Conservation (phyloP, 2,797 vertebrate species). For the Spinibarbus caldwelli region DNA sequence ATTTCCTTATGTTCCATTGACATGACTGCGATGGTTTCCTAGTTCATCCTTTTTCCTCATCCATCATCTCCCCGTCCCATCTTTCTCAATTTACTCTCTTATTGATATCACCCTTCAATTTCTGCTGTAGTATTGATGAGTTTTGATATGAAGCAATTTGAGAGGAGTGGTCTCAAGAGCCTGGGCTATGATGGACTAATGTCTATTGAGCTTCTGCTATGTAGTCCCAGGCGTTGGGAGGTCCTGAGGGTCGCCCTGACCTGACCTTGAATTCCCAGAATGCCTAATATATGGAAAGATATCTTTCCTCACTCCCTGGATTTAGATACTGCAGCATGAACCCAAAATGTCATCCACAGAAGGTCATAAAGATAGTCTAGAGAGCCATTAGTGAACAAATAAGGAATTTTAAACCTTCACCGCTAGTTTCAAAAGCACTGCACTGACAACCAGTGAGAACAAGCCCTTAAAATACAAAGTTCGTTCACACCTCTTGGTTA, state of each 20-base stretch:
- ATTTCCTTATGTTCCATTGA: constrained; percentile 3
- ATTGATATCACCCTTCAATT: constrained; percentile 18
- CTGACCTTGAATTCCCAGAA: constrained; percentile 56
- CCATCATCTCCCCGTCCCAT: constrained; percentile 1
- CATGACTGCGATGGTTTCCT: neutral
- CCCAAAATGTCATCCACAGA: constrained; percentile 32
- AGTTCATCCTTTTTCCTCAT: constrained; percentile 6
- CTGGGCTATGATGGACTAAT: constrained; percentile 13
- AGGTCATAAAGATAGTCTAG: constrained; percentile 22
- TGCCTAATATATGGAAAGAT: constrained; percentile 36
- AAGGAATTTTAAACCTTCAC: constrained; percentile 25
- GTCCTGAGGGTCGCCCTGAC: constrained; percentile 7
- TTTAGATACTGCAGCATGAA: constrained; percentile 24
- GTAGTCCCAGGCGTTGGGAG: neutral
- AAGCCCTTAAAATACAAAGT: constrained; percentile 33
- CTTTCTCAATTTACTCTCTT: neutral
- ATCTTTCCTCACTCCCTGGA: constrained; percentile 31
- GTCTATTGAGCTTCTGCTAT: constrained; percentile 15
- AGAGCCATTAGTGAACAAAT: constrained; percentile 40
- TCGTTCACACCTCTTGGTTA: constrained; percentile 5
- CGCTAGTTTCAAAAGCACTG: constrained; percentile 16
- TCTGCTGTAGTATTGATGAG: constrained; percentile 16
- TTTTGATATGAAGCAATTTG: constrained; percentile 1
- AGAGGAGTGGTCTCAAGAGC: constrained; percentile 9
- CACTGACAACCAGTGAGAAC: neutral